phyloP scores from a whole-genome alignment of 2,113 vertebrate genomes.

The Euleptes europaea region DNA sequence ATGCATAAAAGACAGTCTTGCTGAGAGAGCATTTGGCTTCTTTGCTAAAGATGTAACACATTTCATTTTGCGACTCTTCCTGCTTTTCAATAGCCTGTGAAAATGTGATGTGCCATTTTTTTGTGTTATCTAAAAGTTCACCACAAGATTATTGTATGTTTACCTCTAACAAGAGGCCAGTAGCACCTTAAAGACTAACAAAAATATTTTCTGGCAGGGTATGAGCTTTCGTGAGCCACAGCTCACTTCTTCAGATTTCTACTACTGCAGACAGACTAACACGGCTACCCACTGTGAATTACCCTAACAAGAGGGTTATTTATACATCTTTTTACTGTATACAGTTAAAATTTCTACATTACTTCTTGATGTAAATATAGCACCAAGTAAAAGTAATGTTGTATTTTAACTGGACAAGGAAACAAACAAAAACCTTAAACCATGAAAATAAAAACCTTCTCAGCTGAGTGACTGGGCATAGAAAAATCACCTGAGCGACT shows the following conservation, averaged over 20 bases:
- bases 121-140: not conserved
- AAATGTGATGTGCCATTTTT: not conserved
- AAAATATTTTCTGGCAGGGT: too few relatives aligned
- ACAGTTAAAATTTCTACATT: not conserved
- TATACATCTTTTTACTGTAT: too few relatives aligned
- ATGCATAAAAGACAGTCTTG: slow-evolving; percentile 31
- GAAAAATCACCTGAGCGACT: not conserved
- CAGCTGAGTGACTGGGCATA: not conserved
- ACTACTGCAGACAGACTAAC: too few relatives aligned
- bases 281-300: too few relatives aligned
- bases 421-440: not conserved
- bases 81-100: not conserved
- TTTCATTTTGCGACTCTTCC: not conserved
- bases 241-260: too few relatives aligned
- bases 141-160: not conserved
- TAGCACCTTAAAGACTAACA: too few relatives aligned
- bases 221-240: too few relatives aligned
- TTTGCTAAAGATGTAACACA: not conserved
- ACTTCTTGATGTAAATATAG: slow-evolving; percentile 5
- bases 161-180: not conserved
- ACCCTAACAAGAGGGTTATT: too few relatives aligned
- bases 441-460: not conserved
- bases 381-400: not conserved
- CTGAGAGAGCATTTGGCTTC: not conserved
- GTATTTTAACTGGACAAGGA: not conserved